Evolutionary conservation across 2,797 vertebrate species (phyloP).

Genomic region (Brotula barbata): DNA sequence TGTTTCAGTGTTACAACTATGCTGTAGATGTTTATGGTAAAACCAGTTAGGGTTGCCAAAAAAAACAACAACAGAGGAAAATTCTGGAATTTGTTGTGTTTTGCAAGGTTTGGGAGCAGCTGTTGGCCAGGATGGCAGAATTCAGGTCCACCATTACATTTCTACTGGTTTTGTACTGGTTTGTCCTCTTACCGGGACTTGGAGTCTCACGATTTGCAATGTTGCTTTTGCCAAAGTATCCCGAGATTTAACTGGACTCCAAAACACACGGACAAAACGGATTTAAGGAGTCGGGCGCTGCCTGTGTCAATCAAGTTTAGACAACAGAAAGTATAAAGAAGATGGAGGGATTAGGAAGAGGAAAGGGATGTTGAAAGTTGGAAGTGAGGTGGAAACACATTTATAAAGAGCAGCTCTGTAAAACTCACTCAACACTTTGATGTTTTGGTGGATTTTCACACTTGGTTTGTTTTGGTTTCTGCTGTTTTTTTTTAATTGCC

Average conservation of each 20-base stretch:
- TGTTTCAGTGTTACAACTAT: too few species aligned
- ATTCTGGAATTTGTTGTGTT: too few species aligned
- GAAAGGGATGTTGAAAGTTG: background rate
- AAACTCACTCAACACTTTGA: too few species aligned
- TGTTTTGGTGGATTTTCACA: background rate
- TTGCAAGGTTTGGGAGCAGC: too few species aligned
- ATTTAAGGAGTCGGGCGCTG: background rate
- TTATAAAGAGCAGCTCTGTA: too few species aligned
- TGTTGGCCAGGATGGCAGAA: too few species aligned
- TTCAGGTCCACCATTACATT: too few species aligned
- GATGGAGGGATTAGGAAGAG: background rate
- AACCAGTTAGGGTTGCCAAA: background rate
- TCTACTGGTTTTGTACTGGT: background rate
- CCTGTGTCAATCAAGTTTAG: conserved; percentile 6
- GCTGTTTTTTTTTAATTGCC: conserved; percentile 21
- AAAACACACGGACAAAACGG: background rate
- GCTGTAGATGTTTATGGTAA: background rate
- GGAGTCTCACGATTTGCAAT: background rate
- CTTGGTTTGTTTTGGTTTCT: conserved; percentile 12
- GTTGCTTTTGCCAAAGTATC: conserved; percentile 15
- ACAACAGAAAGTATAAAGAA: background rate
- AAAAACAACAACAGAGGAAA: background rate
- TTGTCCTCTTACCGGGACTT: background rate
- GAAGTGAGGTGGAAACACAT: conserved; percentile 10
- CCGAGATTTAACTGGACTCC: conserved; percentile 2